Base-by-base conservation (phyloP, 2,113 vertebrate species). In the Seriola aureovittata region DNA sequence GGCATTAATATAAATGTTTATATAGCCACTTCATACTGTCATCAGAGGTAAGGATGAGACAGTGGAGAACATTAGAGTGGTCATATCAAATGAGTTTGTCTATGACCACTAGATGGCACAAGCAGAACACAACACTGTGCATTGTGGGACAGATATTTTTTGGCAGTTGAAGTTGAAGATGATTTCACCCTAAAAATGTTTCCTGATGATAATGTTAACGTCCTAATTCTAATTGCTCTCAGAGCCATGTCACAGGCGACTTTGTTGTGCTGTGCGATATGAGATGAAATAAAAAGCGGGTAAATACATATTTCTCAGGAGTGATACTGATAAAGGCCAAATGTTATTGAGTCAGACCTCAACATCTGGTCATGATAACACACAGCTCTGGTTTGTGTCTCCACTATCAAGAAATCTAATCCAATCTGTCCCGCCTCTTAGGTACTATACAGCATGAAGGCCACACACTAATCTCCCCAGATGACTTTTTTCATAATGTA, bases 21-120 rank as follows among this genome's bases (percentile, higher is more conserved):
- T 55, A 11, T 8, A 16, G 13, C 25, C 60, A 17, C 19, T 5
- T 38, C 2, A 55, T 71, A 10, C 80, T 23, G 57, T 36, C 23
- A 40, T 57, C 7, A 46, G 25, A 72, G 4, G 3, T 5, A 32
- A 4, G 17, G 38, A 66, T 1, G 0, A 50, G 8, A 21, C 40
- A 32, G 34, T 3, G 16, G 14, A 25, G 10, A 54, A 68, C 19
- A 10, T 58, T 25, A 19, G 25, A 11, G 17, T 40, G 50, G 23
- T 46, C 32, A 38, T 34, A 40, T 67, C 2, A 36, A 8, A 0
- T 19, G 38, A 77, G 21, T 14, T 19, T 17, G 10, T 52, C 7
- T 21, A 10, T 71, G 1, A 54, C 92, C 93, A 93, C 91, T 78
- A 91, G 93, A 81, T 90, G 93, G 91, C 92, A 90, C n/a, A 88